Conservation (phyloP, 2,888 invertebrate species). For the Drosophila kanekoi region DNA sequence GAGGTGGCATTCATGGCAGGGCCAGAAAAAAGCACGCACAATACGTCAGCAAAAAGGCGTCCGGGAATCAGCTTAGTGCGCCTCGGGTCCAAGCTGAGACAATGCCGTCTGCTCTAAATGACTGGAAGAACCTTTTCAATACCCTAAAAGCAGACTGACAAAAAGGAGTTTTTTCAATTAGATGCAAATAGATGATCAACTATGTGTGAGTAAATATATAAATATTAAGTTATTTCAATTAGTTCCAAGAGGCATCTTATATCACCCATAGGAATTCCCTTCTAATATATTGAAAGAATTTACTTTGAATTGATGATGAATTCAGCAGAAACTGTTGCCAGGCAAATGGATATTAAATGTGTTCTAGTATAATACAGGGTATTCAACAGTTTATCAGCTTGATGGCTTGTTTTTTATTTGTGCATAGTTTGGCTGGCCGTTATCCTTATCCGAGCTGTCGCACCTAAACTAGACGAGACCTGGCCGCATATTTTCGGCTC, state of each 20-base stretch:
- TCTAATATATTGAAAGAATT: too few relatives aligned
- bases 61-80: background rate
- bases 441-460: slow-evolving; percentile 38
- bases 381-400: background rate
- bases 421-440: slow-evolving; percentile 27
- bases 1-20: slow-evolving; percentile 87
- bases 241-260: too few relatives aligned
- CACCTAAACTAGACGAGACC: slow-evolving; percentile 25
- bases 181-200: too few relatives aligned
- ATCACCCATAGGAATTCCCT: too few relatives aligned
- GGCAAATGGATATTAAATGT: background rate
- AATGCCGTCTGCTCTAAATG: slow-evolving; percentile 52
- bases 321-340: too few relatives aligned
- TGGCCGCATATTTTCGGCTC: slow-evolving; percentile 44
- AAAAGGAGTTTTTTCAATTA: background rate
- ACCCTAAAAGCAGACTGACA: slow-evolving; percentile 8
- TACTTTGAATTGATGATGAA: too few relatives aligned
- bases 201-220: too few relatives aligned
- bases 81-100: slow-evolving; percentile 28
- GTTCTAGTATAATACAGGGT: slow-evolving; percentile 7
- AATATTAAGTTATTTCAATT: too few relatives aligned
- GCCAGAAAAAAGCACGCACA: slow-evolving; percentile 8
- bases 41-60: slow-evolving; percentile 29
- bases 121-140: slow-evolving; percentile 50
- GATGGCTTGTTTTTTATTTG: slow-evolving; percentile 22